Evolutionary conservation across 2,888 invertebrate species (phyloP), one percentile per base, ranked within the genome.

Genomic region (Malthinus flaveolus): DNA sequence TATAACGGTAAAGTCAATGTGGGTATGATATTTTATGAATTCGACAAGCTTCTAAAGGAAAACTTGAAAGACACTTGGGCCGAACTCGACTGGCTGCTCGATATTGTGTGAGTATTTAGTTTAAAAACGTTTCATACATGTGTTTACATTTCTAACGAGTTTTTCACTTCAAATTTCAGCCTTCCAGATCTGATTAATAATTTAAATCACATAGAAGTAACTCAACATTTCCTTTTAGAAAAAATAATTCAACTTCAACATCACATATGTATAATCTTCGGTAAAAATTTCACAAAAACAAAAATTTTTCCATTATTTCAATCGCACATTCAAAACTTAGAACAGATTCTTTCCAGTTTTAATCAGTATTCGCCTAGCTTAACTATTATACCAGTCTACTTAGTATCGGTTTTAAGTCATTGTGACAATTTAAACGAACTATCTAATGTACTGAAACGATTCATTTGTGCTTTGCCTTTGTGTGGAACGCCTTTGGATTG

Each of bases 21-120:
- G 65, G 81, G 82, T 49, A 76, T 84, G 66, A 77, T 89, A 51
- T 73, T 85, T 42, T 81, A 82, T 49, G 82, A 85, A 47, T 88
- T 88, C 80, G 86, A 87, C 76, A 80, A 80, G 68, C 80, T 83
- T 65, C 74, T 85, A 55, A 80, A 79, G 64, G 81, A 85, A 68
- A 83, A 87, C 61, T 81, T 83, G 5, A 82, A 85, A 64, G 84
- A 85, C 61, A 84, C 85, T 66, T 93, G 92, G 91, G 75, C 83
- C 8, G 87, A 88, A 73, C 79, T 90, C 61, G 84, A 85, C 56
- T 92, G 91, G 89, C 80, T 87, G 70, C 79, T 84, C 10, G 79
- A 82, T 71, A 82, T 82, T 73, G 79, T 85, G 88, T 88, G 75
- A 83, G 85, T 39, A 37, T 15, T 33, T 23, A 23, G 23, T 23